Conservation (phyloP, 2,797 vertebrate species). For the Notolepis coatsorum region DNA sequence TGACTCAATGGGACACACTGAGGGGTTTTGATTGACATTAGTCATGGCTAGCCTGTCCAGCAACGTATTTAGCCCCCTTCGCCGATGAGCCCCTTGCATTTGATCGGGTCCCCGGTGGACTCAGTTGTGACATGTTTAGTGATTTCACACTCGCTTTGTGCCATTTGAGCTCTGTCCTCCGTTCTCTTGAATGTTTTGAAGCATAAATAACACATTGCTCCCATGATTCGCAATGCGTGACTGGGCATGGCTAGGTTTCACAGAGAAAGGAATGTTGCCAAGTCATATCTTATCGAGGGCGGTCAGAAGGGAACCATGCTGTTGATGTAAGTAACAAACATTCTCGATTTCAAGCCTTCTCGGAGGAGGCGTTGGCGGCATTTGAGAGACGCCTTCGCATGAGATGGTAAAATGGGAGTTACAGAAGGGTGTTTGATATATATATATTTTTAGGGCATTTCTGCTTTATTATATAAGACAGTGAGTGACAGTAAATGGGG, state of each 20-base stretch:
- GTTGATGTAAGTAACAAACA: slow-evolving; percentile 12
- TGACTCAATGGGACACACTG: slow-evolving; percentile 42
- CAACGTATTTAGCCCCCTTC: slow-evolving; percentile 40
- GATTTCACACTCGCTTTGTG: slow-evolving; percentile 72
- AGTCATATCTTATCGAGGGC: slow-evolving; percentile 63
- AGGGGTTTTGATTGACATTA: slow-evolving; percentile 57
- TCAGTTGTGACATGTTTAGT: slow-evolving; percentile 70
- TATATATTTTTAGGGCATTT: too few species aligned
- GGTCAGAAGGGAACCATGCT: slow-evolving; percentile 30
- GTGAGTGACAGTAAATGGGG: too few species aligned
- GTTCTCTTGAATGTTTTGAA: slow-evolving; percentile 62
- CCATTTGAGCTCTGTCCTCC: slow-evolving; percentile 46
- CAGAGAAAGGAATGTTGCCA: slow-evolving; percentile 78
- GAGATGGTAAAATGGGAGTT: too few species aligned
- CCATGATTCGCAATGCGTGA: slow-evolving; percentile 80
- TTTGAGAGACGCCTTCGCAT: too few species aligned
- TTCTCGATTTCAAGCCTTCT: too few species aligned
- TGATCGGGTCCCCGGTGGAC: slow-evolving; percentile 45
- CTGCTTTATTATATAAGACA: too few species aligned
- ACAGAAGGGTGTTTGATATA: too few species aligned
- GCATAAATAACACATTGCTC: slow-evolving; percentile 79
- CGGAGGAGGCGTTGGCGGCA: too few species aligned
- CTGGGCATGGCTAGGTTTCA: slow-evolving; percentile 76
- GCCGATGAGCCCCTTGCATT: slow-evolving; percentile 37
- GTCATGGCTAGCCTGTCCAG: slow-evolving; percentile 50